A percentile compares a stretch with the other conserved stretches of the same genome.
phyloP scores from a whole-genome alignment of 1,140 invertebrate species.

The Grapholita molesta region DNA sequence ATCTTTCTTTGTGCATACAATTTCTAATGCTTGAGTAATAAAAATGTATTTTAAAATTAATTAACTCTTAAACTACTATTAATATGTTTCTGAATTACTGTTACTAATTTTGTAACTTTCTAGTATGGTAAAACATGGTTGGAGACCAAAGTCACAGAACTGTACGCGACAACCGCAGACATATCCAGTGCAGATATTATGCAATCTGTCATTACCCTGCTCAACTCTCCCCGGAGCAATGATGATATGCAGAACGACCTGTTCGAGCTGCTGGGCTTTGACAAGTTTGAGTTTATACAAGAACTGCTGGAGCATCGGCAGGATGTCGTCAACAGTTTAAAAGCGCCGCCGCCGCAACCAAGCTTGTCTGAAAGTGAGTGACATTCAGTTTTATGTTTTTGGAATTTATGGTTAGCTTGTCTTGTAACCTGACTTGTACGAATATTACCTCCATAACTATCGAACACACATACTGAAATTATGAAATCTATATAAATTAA shows the following conservation, averaged over 20 bases:
- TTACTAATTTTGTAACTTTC: constrained; percentile 45
- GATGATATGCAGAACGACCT: constrained; percentile 92
- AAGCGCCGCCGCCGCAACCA: constrained; percentile 50
- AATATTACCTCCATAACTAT: too few species aligned
- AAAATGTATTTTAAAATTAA: too few species aligned
- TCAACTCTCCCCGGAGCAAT: constrained; percentile 82
- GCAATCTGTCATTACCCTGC: constrained; percentile 79
- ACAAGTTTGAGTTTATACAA: constrained; percentile 91
- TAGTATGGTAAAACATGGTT: constrained; percentile 80
- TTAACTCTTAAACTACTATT: too few species aligned
- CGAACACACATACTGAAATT: too few species aligned
- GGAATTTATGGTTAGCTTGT: too few species aligned
- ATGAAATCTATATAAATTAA: too few species aligned
- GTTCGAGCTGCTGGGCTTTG: constrained; percentile 92
- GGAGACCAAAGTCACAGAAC: constrained; percentile 78
- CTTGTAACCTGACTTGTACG: too few species aligned
- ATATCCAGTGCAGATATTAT: constrained; percentile 80
- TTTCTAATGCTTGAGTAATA: too few species aligned
- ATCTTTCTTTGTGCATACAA: too few species aligned
- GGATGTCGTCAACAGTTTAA: constrained; percentile 78
- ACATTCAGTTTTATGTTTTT: too few species aligned
- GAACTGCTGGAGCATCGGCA: constrained; percentile 86
- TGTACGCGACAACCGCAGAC: constrained; percentile 64
- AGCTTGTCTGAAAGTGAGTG: constrained; percentile 56
- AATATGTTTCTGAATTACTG: constrained; percentile 20